phyloP scores from a whole-genome alignment of 1,140 invertebrate genomes.

The Musca vetustissima region DNA sequence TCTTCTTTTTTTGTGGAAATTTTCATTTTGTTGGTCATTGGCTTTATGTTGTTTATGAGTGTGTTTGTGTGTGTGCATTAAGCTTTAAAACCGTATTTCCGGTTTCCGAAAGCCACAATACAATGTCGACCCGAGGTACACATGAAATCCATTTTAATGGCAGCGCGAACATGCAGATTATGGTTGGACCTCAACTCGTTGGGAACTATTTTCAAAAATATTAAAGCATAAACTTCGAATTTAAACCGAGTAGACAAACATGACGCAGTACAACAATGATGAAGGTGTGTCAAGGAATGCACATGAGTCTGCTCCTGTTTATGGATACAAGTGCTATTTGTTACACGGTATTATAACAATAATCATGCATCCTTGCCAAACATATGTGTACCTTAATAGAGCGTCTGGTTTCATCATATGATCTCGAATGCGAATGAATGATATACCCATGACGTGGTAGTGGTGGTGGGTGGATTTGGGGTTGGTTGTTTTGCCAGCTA shows the following conservation, averaged over 20 bases:
- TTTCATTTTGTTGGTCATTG: background rate
- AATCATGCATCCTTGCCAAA: background rate
- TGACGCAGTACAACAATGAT: background rate
- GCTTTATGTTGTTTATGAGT: background rate
- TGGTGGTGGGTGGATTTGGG: no score
- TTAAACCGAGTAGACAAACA: background rate
- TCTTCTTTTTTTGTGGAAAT: background rate
- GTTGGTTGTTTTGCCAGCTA: no score
- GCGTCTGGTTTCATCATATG: background rate
- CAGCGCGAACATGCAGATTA: background rate
- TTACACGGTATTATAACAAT: conserved; percentile 1
- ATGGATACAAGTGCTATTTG: background rate
- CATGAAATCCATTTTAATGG: conserved; percentile 7
- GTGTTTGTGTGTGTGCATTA: no score
- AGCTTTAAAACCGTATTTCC: conserved; percentile 17
- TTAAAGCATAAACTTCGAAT: no score
- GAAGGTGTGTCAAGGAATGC: background rate
- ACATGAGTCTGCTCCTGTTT: no score
- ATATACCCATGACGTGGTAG: no score
- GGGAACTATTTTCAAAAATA: no score
- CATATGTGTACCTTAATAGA: conserved; percentile 10
- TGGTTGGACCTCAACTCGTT: no score
- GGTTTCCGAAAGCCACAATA: conserved; percentile 15
- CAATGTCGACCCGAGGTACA: conserved; percentile 10
- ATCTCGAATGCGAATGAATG: no score